Evolutionary conservation across 2,888 invertebrate species (phyloP), one percentile per base, ranked within the genome.

Genomic region (Chrysomela aeneicollis): DNA sequence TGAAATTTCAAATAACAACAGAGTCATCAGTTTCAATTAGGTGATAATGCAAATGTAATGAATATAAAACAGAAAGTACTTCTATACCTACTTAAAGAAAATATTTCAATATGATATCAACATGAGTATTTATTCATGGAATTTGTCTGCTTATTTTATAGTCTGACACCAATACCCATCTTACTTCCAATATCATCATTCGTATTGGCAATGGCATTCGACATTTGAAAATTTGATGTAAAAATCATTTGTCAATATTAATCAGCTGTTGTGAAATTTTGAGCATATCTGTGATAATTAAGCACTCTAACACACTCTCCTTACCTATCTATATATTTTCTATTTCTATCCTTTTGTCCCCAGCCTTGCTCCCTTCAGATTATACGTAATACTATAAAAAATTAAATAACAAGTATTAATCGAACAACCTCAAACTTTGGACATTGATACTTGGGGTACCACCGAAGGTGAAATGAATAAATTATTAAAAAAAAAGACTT

Each of bases 351-450:
- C 57, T 4, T 46, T 22, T 46, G 57, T 59, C 54, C 66, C 59
- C 66, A 66, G 70, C 68, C 70, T 68, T 63, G 70, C 59, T 64
- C 64, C 59, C 65, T 54, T 69, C 70, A 64, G 65, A 58, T 70
- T 77, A 78, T 71, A 78, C 73, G 78, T 77, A 78, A 77, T 78
- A 78, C 78, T 78, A 78, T 66, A n/a, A 77, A 77, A 76, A 76
- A 75, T 68, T 68, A 73, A 74, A 74, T 50, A 42, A 68, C 22
- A 68, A 65, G 64, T 55, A 68, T 58, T 66, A 49, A 58, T 49
- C 42, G 57, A 61, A 51, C 26, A 22, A 21, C 49, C 17, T 35
- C 47, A n/a, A 21, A 15, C 32, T 52, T 22, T 6, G 10, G n/a
- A 30, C 9, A 19, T 21, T 21, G 1, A 21, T 22, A n/a, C 12